phyloP scores from a whole-genome alignment of 2,797 vertebrate species.

The Bufotes viridis region DNA sequence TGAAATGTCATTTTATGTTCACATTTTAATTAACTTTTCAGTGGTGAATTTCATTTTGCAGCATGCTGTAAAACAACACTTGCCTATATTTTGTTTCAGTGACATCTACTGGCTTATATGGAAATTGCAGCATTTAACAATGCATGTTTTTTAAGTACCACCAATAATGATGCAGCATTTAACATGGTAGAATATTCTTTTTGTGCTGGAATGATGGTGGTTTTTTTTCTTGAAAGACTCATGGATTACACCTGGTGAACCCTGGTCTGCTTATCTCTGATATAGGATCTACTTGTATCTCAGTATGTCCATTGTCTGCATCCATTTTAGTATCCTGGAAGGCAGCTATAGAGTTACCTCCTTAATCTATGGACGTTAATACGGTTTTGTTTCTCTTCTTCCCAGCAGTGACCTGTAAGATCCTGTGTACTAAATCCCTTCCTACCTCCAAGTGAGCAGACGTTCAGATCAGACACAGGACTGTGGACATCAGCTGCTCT shows the following conservation, averaged over 20 bases:
- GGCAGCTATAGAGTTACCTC: background rate
- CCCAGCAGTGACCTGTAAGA: constrained; percentile 50
- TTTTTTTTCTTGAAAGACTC: too few relatives aligned
- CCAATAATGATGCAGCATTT: background rate
- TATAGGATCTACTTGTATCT: background rate
- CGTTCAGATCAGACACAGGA: constrained; percentile 58
- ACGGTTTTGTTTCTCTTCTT: constrained; percentile 34
- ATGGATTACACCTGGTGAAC: too few relatives aligned
- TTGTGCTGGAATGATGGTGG: background rate
- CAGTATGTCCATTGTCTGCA: background rate
- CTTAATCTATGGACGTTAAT: constrained; percentile 48
- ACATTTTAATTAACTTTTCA: too few relatives aligned
- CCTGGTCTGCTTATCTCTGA: background rate
- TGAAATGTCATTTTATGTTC: too few relatives aligned
- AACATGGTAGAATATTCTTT: background rate
- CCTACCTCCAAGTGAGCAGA: background rate
- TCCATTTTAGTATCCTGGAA: constrained; percentile 7
- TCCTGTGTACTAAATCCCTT: constrained; percentile 45
- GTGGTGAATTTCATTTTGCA: background rate
- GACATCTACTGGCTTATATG: background rate
- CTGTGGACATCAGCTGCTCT: constrained; percentile 56
- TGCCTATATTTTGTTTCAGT: background rate
- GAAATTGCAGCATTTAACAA: background rate
- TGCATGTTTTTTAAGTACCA: background rate
- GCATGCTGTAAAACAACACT: background rate